Base-by-base conservation (phyloP, 2,797 vertebrate genomes). In the Vespertilio murinus region DNA sequence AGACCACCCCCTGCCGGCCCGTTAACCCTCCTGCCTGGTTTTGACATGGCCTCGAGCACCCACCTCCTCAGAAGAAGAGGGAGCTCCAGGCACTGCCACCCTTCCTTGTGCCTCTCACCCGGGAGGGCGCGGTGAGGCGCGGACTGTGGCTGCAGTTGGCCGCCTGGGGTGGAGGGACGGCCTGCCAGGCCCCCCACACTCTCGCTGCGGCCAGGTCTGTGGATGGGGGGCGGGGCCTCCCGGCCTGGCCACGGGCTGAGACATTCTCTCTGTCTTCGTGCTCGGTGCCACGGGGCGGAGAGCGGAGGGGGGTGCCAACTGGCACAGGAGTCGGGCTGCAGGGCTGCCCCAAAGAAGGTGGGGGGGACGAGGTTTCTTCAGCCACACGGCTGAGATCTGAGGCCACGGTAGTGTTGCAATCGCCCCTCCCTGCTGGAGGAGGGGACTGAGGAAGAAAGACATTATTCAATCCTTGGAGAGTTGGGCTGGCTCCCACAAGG, bases 401-500 rank as follows among this genome's bases (percentile, higher is more conserved):
- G 89, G 91, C 94, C 17, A 1, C 4, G 71, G 94, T 35, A 18
- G 90, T 97, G 94, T 95, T 80, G 95, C 94, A 97, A 96, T 90
- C 28, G 10, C 33, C 8, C 42, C 80, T 40, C 87, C 81, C 74
- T 67, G 52, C 45, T 65, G 0, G 78, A 80, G 94, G 65, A 94
- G 85, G 91, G 84, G 83, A 61, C 87, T 73, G 64, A 96, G 94
- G 91, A 97, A 97, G 96, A 97, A 97, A 97, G 96, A 97, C 94
- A 95, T 97, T 94, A 97, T 97, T 97, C 96, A 97, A 25, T 97
- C 97, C 96, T 96, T 90, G 74, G 97, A 97, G 97, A 95, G 81
- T 88, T 94, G 91, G 91, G 75, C 88, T 96, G 96, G 94, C 96
- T 95, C 84, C 75, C 77, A 91, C 87, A 56, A 73, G 93, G 91